Conservation (phyloP, 2,797 vertebrate species). For the Rhadinocentrus ornatus region DNA sequence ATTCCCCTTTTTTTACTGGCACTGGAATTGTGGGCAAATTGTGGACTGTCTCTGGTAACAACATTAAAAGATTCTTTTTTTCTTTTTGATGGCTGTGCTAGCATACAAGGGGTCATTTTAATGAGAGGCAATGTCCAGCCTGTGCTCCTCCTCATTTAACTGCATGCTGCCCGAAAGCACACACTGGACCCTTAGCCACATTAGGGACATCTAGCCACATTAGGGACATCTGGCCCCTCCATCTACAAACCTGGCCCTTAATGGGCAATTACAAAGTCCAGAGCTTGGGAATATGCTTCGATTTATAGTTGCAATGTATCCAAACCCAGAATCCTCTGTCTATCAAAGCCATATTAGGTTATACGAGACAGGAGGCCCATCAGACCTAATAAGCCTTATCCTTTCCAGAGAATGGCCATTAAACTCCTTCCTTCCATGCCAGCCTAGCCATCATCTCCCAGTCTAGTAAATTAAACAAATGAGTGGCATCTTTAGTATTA, state of each 20-base stretch:
- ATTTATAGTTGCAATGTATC: constrained; percentile 80
- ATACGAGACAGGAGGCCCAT: constrained; percentile 83
- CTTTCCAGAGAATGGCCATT: constrained; percentile 80
- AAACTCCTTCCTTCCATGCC: constrained; percentile 63
- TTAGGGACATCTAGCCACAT: constrained; percentile 82
- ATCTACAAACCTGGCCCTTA: constrained; percentile 79
- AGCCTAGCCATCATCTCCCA: constrained; percentile 66
- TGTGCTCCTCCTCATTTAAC: constrained; percentile 62
- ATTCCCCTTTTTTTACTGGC: constrained; percentile 66
- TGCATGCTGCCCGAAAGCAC: constrained; percentile 58
- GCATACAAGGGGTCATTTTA: constrained; percentile 74
- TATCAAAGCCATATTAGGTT: constrained; percentile 81
- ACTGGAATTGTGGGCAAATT: constrained; percentile 74
- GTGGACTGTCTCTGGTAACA: constrained; percentile 79
- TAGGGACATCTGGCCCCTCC: constrained; percentile 81
- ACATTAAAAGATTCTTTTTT: constrained; percentile 73
- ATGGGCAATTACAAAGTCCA: constrained; percentile 81
- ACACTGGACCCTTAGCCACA: constrained; percentile 70
- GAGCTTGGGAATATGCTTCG: constrained; percentile 71
- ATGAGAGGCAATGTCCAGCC: constrained; percentile 80
- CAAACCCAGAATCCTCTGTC: constrained; percentile 75
- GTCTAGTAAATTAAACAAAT: constrained; percentile 78
- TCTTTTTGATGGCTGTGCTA: constrained; percentile 70
- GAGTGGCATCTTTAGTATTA: constrained; percentile 68
- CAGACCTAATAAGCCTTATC: constrained; percentile 84